Evolutionary conservation across 2,888 invertebrate species (phyloP), one percentile per base, ranked within the genome.

Genomic region (Caradrina clavipalpis): DNA sequence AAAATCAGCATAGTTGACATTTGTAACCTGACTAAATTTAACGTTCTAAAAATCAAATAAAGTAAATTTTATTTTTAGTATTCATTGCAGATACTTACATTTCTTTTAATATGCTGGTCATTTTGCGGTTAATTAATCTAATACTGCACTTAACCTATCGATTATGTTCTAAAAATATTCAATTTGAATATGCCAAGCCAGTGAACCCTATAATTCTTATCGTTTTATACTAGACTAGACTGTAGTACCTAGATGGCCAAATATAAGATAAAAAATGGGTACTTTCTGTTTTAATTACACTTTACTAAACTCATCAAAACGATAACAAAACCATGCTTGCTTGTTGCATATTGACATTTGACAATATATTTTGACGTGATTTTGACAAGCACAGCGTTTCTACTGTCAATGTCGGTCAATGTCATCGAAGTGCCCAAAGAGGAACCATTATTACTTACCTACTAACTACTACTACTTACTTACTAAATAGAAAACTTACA

Each of bases 41-140:
- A 17, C 45, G 15, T 45, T 5, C 17, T 17, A 5, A 17, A 17
- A 17, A 39, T 35, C 39, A 39, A 35, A 31, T 0, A 17, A 22
- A 22, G 19, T 17, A 17, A 5, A 51, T 7, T 1, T 49, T 19
- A 19, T 49, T 49, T 11, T 19, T 39, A 8, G 8, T 51, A 26
- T 3, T 45, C 4, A 55, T 13, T 42, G n/a, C 22, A 13, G 15
- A 54, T 80, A 83, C 84, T 84, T 79, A 91, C 91, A 90, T 77
- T 87, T 92, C 91, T 83, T 92, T 92, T 11, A 92, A 69, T 60
- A 80, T 60, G 79, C 55, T 86, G 8, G 83, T 71, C 91, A 91
- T 92, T 57, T 54, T 70, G 26, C 22, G 1, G 60, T 60, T n/a
- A 67, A 19, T 26, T 57, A 39, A 11, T 68, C 22, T 11, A 42